phyloP scores from a whole-genome alignment of 2,888 invertebrate genomes.

The Hofmannophila pseudospretella region DNA sequence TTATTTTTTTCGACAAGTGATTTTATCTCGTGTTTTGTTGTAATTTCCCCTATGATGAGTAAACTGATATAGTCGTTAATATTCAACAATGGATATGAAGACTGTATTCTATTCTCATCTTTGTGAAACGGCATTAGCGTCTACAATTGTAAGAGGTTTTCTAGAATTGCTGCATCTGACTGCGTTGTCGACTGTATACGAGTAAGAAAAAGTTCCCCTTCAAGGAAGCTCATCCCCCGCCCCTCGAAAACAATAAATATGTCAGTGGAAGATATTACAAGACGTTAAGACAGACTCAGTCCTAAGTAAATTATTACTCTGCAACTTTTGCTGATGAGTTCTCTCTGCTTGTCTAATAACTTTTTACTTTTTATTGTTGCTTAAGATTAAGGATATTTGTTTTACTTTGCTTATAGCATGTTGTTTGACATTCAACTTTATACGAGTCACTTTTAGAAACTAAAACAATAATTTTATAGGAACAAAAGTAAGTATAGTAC shows the following conservation, averaged over 20 bases:
- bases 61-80: too few species aligned
- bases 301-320: constrained; percentile 72
- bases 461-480: too few species aligned
- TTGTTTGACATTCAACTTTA: neutral
- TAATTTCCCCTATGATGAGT: too few species aligned
- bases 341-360: constrained; percentile 56
- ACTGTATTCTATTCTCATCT: too few species aligned
- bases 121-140: too few species aligned
- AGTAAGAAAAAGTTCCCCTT: constrained; percentile 31
- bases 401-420: constrained; percentile 34
- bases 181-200: constrained; percentile 1
- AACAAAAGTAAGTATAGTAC: too few species aligned
- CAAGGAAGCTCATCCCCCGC: constrained; percentile 44
- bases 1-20: neutral
- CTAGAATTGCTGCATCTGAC: too few species aligned
- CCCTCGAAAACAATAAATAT: constrained; percentile 72
- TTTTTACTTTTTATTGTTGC: constrained; percentile 65
- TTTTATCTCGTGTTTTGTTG: neutral
- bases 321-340: constrained; percentile 70
- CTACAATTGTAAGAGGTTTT: too few species aligned
- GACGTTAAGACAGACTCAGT: constrained; percentile 48
- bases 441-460: too few species aligned
- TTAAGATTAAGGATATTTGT: constrained; percentile 44
- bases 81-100: too few species aligned
- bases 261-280: constrained; percentile 72